Base-by-base conservation (phyloP, 2,888 invertebrate species). In the Ectropis crepuscularia region DNA sequence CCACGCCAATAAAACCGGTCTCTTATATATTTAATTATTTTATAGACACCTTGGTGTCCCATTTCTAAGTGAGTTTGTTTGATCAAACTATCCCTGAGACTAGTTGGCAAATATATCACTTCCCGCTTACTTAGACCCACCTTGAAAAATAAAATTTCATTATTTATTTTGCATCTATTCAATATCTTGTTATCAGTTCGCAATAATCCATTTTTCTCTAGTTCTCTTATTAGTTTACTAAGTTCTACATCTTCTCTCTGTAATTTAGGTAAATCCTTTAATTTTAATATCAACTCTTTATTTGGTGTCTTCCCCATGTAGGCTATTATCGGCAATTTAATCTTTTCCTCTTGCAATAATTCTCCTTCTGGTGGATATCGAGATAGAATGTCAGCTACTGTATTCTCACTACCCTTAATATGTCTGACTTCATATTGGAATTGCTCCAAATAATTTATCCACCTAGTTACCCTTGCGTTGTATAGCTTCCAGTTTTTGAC, bases 401-500 rank as follows among this genome's bases (percentile, higher is more conserved):
- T 6, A 37, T 49, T 49, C 0, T 49, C 49, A 2, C 8, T 49
- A 4, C 49, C 49, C 64, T 57, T 36, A 43, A 73, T 28, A 49
- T 74, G 69, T 49, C 69, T 11, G 0, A 75, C n/a, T 7, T 60
- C 43, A 54, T 71, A 74, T 10, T 76, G 11, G 41, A 74, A 74
- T 10, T 73, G 66, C 10, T 76, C 72, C 9, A 74, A 57, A 58
- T 67, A 75, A 0, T 57, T 36, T 37, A 73, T 63, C 74, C 76
- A 76, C 0, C 75, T 37, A 0, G 68, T 71, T 0, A 76, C 53
- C 38, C 74, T 39, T 0, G 61, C 64, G 51, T 69, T 75, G 47
- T 69, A 73, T 12, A 73, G 28, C 45, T 69, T 74, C 70, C 73
- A 74, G 0, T 37, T 66, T 60, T 68, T 73, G 0, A 75, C 61